Conservation (phyloP, 2,888 invertebrate species). For the Leucoptera coffeella region DNA sequence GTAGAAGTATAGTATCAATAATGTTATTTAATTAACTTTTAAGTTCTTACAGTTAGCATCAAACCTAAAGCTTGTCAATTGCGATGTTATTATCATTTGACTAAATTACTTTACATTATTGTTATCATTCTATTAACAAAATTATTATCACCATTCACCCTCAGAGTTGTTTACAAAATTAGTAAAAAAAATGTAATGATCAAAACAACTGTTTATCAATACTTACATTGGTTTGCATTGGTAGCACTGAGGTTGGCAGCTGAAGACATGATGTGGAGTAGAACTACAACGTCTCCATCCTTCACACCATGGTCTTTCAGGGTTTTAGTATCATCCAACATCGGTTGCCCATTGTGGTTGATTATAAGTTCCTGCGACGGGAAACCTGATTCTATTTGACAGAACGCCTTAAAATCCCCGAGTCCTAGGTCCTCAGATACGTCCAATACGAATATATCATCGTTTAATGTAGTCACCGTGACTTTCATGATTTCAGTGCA, state of each 20-base stretch:
- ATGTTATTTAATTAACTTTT: too few relatives aligned
- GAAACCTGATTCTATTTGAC: conserved; percentile 82
- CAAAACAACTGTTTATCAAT: too few relatives aligned
- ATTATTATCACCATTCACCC: too few relatives aligned
- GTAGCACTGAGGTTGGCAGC: conserved; percentile 22
- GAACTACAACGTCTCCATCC: conserved; percentile 85
- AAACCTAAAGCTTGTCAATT: too few relatives aligned
- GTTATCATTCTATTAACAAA: too few relatives aligned
- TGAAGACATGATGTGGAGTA: conserved; percentile 62
- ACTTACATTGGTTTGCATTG: conserved; percentile 34
- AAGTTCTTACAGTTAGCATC: too few relatives aligned
- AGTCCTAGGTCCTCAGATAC: conserved; percentile 91
- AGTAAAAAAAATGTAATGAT: too few relatives aligned
- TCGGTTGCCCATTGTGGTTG: conserved; percentile 79
- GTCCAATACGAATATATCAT: conserved; percentile 85
- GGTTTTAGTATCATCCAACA: conserved; percentile 78
- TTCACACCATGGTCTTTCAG: conserved; percentile 76
- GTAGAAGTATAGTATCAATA: too few relatives aligned
- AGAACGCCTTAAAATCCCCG: conserved; percentile 91
- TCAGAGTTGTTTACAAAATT: too few relatives aligned
- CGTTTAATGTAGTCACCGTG: conserved; percentile 84
- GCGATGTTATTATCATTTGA: too few relatives aligned
- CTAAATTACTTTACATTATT: too few relatives aligned
- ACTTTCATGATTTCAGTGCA: too few relatives aligned
- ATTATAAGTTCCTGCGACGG: conserved; percentile 77